Base-by-base conservation (phyloP, 2,888 invertebrate genomes). In the Piscicola geometra region DNA sequence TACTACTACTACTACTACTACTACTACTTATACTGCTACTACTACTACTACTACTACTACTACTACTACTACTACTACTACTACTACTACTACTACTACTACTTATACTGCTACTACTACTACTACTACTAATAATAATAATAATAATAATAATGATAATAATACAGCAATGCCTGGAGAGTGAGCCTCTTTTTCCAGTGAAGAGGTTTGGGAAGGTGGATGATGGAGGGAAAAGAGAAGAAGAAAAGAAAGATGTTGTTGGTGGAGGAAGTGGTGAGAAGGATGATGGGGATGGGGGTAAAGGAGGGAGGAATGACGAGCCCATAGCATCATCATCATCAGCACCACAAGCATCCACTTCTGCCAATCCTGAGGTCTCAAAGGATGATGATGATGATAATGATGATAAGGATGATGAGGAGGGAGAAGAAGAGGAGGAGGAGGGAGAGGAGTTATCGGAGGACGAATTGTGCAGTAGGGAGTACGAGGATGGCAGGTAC, bases 401-500 rank as follows among this genome's bases (percentile, higher is more conserved):
- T 1, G 35, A 25, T 3, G 28, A 15, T 36, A 74, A 76, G n/a
- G 76, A 75, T 15, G 81, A 81, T 72, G 79, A 78, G 15, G 73
- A 86, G 80, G 85, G 86, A 30, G 87, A 86, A 0, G 88, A 88
- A 32, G 41, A 71, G 21, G 60, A 33, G 32, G 70, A 70, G 18
- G 76, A 76, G 28, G 74, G 35, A 30, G 75, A 56, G 0, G 89
- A 88, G 35, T 87, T 87, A 77, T 87, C 78, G 83, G 88, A 82
- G 32, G 87, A 87, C 77, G 88, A 84, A 66, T 81, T 81, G 76
- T 69, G 89, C 88, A 89, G 90, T 79, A 86, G 88, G 56, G 89
- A 91, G 52, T 97, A 95, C 86, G 88, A 89, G 74, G 84, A 89
- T n/a, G 95, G 94, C 0, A 88, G 90, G 50, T 98, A 97, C 86